These are phyloP conservation scores for Bombus waltoni DNA, from an alignment of 1,140 invertebrate species.

Conservation along the genomic window DNA sequence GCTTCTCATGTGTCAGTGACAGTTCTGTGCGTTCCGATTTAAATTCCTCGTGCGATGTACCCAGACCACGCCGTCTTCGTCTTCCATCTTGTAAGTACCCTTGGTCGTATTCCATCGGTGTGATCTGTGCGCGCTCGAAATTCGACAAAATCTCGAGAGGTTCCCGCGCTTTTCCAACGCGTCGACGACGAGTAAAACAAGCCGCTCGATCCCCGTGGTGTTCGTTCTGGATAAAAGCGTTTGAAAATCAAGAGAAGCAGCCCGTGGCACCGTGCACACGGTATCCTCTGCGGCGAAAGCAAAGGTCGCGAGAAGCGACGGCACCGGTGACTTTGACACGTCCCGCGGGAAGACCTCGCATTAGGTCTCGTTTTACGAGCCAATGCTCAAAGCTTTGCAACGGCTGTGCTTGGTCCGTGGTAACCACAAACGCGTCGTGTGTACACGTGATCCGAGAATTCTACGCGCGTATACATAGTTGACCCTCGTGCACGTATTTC, in stretches of 20 bases:
- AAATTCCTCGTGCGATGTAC: conserved; percentile 72
- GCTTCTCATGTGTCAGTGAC: conserved; percentile 64
- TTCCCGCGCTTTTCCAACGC: not conserved
- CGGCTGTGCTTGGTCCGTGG: conserved; percentile 18
- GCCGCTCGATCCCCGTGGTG: no score
- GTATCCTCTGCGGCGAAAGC: conserved; percentile 43
- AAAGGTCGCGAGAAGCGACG: conserved; percentile 65
- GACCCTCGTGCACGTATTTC: conserved; percentile 10
- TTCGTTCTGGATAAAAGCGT: not conserved
- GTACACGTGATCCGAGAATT: conserved; percentile 54
- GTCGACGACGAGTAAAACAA: not conserved
- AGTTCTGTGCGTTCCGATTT: conserved; percentile 66
- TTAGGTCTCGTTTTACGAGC: conserved; percentile 67
- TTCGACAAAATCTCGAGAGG: not conserved
- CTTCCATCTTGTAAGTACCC: conserved; percentile 74
- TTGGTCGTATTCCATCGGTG: not conserved
- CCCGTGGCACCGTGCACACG: conserved; percentile 9
- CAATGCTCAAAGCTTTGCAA: conserved; percentile 62
- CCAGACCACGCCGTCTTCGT: conserved; percentile 62
- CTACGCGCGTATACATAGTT: conserved; percentile 5
- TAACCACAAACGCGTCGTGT: conserved; percentile 57
- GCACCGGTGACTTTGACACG: conserved; percentile 63
- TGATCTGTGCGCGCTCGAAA: not conserved
- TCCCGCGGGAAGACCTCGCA: conserved; percentile 63
- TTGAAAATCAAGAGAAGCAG: not conserved